Conservation (phyloP, 2,797 vertebrate genomes). For the Lutjanus argentimaculatus region DNA sequence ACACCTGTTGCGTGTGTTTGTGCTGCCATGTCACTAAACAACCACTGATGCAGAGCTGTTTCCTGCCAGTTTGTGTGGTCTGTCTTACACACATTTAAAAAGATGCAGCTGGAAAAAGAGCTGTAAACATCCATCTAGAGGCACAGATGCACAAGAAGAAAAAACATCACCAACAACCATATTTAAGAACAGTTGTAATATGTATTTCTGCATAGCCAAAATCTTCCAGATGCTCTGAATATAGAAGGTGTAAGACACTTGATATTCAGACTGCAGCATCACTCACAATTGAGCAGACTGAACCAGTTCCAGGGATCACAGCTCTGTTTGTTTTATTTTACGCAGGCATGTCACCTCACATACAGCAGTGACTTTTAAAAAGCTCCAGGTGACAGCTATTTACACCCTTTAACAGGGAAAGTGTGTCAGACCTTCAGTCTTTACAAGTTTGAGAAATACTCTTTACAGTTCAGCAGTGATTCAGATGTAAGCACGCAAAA, state of each 20-base stretch:
- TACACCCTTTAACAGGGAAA: not conserved
- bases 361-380: conserved; percentile 18
- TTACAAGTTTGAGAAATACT: conserved; percentile 2
- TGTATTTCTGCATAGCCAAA: not conserved
- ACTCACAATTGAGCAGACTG: conserved; percentile 16
- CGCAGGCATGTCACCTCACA: not conserved
- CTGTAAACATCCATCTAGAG: not conserved
- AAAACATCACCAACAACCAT: not conserved
- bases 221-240: conserved; percentile 8
- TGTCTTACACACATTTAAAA: not conserved
- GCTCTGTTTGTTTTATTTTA: conserved; percentile 32
- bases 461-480: not conserved
- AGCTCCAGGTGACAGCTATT: conserved; percentile 21
- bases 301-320: conserved; percentile 31
- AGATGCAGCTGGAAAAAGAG: not conserved
- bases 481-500: conserved; percentile 5
- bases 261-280: conserved; percentile 32
- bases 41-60: not conserved
- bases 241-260: conserved; percentile 3
- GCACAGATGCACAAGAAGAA: not conserved
- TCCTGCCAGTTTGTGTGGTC: not conserved
- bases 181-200: not conserved
- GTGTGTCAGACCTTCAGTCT: conserved; percentile 11
- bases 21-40: not conserved
- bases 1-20: not conserved